A percentile compares a stretch with the other conserved stretches of the same genome.
These are phyloP conservation scores for Acanthopleura granulata DNA, from an alignment of 2,888 invertebrate species.

Conservation along the genomic window DNA sequence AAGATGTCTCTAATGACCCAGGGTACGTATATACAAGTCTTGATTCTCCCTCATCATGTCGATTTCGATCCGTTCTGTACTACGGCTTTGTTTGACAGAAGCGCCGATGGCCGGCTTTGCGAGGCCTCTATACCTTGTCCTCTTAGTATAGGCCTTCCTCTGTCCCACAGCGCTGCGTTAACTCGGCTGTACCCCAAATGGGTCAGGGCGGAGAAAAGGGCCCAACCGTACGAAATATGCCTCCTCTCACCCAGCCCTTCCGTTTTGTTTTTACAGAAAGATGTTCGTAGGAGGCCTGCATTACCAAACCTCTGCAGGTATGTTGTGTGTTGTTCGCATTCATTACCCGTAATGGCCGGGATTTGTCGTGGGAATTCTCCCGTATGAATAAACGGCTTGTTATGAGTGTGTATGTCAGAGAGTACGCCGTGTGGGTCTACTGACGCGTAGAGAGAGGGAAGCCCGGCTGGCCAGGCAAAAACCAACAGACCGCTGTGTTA, in stretches of 20 bases:
- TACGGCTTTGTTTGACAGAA: not conserved
- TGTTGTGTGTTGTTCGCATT: slow-evolving; percentile 64
- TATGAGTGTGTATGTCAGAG: no score
- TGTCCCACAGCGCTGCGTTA: slow-evolving; percentile 1
- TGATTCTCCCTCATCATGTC: slow-evolving; percentile 28
- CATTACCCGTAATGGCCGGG: not conserved
- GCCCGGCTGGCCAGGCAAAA: no score
- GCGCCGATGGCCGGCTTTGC: not conserved
- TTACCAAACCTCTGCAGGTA: slow-evolving; percentile 99
- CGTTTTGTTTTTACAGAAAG: slow-evolving; percentile 88
- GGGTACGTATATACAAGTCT: slow-evolving; percentile 77
- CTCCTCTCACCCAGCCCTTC: slow-evolving; percentile 16
- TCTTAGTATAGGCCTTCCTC: no score
- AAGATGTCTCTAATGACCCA: slow-evolving; percentile 94
- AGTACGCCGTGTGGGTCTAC: no score
- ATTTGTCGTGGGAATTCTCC: no score
- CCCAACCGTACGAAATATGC: not conserved
- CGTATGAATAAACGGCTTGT: no score
- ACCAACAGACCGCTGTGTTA: no score
- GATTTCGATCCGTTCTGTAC: slow-evolving; percentile 33
- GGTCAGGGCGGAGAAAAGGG: no score
- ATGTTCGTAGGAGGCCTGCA: slow-evolving; percentile 99
- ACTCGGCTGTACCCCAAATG: not conserved
- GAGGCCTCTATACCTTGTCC: not conserved
- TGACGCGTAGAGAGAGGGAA: no score